These are phyloP conservation scores for Magallana gigas DNA, from an alignment of 1,140 invertebrate genomes.

Conservation along the genomic window DNA sequence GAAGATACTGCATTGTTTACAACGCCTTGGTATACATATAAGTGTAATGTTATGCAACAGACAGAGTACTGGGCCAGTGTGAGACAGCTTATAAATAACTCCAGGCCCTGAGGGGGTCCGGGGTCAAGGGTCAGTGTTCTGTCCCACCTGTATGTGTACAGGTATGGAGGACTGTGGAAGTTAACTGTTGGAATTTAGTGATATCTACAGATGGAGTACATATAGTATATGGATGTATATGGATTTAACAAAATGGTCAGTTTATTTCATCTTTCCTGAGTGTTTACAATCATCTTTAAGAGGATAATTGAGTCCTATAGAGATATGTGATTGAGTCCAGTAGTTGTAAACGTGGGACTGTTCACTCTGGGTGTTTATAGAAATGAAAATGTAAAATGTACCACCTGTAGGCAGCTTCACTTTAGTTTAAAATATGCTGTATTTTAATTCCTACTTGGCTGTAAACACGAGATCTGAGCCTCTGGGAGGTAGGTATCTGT, in stretches of 20 bases:
- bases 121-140: not conserved
- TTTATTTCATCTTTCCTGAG: not conserved
- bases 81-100: conserved; percentile 9
- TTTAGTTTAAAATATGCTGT: no score
- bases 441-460: no score
- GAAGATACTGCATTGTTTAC: not conserved
- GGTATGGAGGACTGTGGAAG: not conserved
- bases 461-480: not conserved
- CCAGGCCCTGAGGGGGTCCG: not conserved
- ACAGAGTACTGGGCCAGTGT: not conserved
- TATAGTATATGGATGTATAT: not conserved
- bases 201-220: not conserved
- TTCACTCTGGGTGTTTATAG: not conserved
- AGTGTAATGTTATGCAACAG: conserved; percentile 14
- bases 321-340: no score
- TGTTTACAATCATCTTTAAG: no score
- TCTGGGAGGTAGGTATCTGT: not conserved
- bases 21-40: not conserved
- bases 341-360: not conserved
- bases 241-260: not conserved
- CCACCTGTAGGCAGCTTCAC: no score
- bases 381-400: not conserved
- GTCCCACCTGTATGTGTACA: not conserved
- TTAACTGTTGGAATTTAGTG: not conserved
- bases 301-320: no score